Conservation (phyloP, 2,113 vertebrate species). For the Lagenorhynchus albirostris region DNA sequence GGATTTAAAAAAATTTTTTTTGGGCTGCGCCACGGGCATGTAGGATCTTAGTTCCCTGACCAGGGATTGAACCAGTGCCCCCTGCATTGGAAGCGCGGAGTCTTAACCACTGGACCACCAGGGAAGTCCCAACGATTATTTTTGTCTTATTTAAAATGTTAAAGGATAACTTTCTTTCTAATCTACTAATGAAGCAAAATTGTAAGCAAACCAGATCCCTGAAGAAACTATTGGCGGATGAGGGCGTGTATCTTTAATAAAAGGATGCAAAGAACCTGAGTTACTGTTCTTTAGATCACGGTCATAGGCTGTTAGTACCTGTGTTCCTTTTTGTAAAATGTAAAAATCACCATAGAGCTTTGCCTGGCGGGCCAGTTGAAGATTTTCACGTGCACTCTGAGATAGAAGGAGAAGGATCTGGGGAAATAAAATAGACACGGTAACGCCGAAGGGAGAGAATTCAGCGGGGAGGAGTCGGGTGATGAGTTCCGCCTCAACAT, state of each 20-base stretch:
- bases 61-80: neutral
- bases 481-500: neutral
- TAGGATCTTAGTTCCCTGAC: neutral
- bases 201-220: neutral
- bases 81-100: neutral
- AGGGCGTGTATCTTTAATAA: neutral
- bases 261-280: neutral
- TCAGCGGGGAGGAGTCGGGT: neutral
- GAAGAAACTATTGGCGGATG: neutral
- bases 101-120: neutral
- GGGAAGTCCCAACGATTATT: neutral
- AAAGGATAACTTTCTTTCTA: neutral
- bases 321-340: too few relatives aligned
- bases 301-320: neutral
- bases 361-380: neutral
- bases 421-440: neutral
- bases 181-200: neutral
- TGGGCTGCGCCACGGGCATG: fast-evolving
- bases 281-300: neutral
- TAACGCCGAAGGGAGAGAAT: neutral
- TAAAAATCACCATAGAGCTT: neutral
- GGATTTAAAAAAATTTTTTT: neutral
- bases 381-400: neutral
- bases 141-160: neutral
- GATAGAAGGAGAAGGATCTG: neutral